phyloP scores from a whole-genome alignment of 2,888 invertebrate genomes.

The Oasisia sp. region DNA sequence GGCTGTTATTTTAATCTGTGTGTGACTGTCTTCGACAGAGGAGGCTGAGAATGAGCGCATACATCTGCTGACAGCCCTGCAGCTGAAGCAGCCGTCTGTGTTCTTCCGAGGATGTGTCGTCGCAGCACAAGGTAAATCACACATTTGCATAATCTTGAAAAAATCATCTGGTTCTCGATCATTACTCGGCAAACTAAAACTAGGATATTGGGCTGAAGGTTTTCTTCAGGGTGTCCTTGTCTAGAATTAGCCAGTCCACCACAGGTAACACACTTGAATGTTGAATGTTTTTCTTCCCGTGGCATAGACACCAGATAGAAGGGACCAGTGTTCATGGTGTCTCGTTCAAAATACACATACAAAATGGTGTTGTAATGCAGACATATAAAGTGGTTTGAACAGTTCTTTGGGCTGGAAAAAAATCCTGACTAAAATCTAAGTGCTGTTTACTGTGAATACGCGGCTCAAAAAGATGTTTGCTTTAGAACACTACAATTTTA shows the following conservation, averaged over 20 bases:
- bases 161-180: background rate
- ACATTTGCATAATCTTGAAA: background rate
- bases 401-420: too few relatives aligned
- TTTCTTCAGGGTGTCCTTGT: too few relatives aligned
- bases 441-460: background rate
- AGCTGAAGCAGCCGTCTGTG: constrained; percentile 55
- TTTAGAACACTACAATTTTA: background rate
- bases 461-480: background rate
- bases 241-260: too few relatives aligned
- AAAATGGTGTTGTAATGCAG: too few relatives aligned
- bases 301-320: too few relatives aligned
- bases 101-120: constrained; percentile 59
- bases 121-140: constrained; percentile 52
- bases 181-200: too few relatives aligned
- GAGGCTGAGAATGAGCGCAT: constrained; percentile 66
- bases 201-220: background rate
- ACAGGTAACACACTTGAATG: too few relatives aligned
- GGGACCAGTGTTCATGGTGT: too few relatives aligned
- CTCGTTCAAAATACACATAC: too few relatives aligned
- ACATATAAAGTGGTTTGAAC: too few relatives aligned
- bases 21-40: constrained; percentile 36
- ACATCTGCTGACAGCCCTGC: constrained; percentile 63
- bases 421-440: too few relatives aligned
- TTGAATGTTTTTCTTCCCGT: too few relatives aligned
- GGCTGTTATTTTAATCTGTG: background rate